Percentiles rank a stretch among this genome's conserved stretches.
Conservation (phyloP, 2,888 invertebrate species). For the Drosophila sordidula region DNA sequence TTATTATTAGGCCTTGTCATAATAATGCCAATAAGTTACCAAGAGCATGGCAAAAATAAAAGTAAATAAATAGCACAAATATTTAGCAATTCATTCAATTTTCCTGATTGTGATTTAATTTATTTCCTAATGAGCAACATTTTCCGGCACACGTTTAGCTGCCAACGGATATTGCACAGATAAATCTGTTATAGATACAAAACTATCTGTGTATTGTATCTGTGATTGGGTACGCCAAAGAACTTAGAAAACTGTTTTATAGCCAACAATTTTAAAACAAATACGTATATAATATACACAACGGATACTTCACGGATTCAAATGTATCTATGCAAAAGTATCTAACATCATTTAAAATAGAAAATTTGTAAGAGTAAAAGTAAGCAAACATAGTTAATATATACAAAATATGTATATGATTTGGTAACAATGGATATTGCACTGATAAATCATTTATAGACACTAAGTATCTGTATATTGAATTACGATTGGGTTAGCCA, state of each 20-base stretch:
- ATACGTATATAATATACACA: too few species aligned
- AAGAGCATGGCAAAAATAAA: constrained; percentile 23
- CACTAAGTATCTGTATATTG: neutral
- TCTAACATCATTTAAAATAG: too few species aligned
- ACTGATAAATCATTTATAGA: constrained; percentile 36
- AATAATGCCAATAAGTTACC: constrained; percentile 36
- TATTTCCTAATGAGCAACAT: constrained; percentile 23
- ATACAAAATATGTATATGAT: neutral
- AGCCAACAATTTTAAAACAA: neutral
- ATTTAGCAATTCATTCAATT: constrained; percentile 34
- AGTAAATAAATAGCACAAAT: constrained; percentile 16
- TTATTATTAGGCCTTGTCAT: constrained; percentile 55
- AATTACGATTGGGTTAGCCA: constrained; percentile 6
- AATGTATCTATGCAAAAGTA: too few species aligned
- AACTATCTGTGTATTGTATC: neutral
- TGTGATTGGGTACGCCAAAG: neutral
- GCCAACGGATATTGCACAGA: constrained; percentile 40
- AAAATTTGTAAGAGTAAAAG: neutral
- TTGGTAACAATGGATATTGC: constrained; percentile 31
- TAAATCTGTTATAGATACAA: constrained; percentile 25
- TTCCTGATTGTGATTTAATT: constrained; percentile 29
- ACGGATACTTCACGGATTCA: too few species aligned
- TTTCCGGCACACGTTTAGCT: constrained; percentile 22
- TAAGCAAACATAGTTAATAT: too few species aligned
- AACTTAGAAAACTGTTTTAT: neutral